A percentile compares a stretch with the other conserved stretches of the same genome.
phyloP scores from a whole-genome alignment of 2,113 vertebrate genomes.

The Eclectus roratus region DNA sequence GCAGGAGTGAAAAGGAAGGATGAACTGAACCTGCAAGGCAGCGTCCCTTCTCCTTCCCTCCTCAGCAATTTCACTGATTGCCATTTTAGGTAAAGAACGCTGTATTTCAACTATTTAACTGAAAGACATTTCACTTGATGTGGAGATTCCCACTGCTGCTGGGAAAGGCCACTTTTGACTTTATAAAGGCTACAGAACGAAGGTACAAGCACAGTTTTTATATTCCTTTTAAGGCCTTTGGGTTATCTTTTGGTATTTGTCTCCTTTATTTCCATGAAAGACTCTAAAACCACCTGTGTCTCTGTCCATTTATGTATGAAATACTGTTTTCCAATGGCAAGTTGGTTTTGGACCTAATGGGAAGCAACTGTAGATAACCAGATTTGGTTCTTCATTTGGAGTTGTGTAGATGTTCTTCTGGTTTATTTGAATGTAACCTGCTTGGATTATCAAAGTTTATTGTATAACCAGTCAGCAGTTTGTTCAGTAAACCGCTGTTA shows the following conservation, averaged over 20 bases:
- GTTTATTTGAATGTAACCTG: background rate
- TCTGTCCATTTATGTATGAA: background rate
- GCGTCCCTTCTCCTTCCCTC: background rate
- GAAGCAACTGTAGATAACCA: background rate
- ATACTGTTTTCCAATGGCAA: background rate
- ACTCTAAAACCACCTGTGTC: background rate
- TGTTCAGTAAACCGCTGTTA: background rate
- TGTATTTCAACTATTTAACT: background rate
- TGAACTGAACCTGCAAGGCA: background rate
- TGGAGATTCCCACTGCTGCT: background rate
- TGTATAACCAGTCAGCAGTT: background rate
- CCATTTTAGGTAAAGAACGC: background rate
- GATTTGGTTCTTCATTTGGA: background rate
- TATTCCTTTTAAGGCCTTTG: constrained; percentile 6
- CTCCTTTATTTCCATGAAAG: background rate
- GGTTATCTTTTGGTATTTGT: constrained; percentile 30
- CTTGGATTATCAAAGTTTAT: background rate
- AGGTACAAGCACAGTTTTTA: background rate
- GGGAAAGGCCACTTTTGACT: background rate
- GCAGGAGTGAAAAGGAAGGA: background rate
- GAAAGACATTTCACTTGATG: background rate
- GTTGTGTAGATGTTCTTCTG: background rate
- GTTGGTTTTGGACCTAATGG: background rate
- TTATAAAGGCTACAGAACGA: background rate
- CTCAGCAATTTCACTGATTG: background rate